Evolutionary conservation across 2,797 vertebrate species (phyloP).

Genomic region (Falco rusticolus): DNA sequence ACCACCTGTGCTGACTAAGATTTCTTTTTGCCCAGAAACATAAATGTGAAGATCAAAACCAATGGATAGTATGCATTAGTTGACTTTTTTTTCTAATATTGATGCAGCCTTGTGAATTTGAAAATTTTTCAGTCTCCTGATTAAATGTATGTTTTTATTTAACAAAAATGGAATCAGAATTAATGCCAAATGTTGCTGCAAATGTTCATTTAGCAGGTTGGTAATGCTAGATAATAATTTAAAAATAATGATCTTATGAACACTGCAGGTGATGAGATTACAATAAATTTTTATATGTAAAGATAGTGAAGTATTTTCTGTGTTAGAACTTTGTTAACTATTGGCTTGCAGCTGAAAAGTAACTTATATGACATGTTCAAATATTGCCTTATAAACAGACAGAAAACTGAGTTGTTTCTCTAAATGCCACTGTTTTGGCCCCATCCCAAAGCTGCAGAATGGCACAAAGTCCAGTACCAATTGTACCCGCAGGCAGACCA

Average conservation of each 20-base stretch:
- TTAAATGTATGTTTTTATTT: background rate
- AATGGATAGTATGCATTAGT: background rate
- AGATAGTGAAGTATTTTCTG: background rate
- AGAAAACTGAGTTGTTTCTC: background rate
- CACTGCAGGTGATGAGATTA: background rate
- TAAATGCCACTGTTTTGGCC: background rate
- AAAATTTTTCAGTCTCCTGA: background rate
- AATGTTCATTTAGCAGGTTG: background rate
- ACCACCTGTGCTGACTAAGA: background rate
- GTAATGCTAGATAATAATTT: background rate
- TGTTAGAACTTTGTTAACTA: background rate
- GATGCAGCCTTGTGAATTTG: background rate
- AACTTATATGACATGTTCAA: background rate
- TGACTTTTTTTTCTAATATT: background rate
- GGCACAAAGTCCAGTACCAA: background rate
- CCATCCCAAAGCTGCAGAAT: background rate
- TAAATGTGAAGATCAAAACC: background rate
- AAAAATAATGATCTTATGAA: background rate
- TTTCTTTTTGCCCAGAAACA: background rate
- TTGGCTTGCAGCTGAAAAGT: background rate
- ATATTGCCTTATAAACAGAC: background rate
- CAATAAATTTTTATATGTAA: background rate
- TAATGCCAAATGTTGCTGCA: background rate
- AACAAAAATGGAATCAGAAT: background rate
- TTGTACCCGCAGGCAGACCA: fast-evolving